phyloP scores from a whole-genome alignment of 2,113 vertebrate species.

The Lates calcarifer region DNA sequence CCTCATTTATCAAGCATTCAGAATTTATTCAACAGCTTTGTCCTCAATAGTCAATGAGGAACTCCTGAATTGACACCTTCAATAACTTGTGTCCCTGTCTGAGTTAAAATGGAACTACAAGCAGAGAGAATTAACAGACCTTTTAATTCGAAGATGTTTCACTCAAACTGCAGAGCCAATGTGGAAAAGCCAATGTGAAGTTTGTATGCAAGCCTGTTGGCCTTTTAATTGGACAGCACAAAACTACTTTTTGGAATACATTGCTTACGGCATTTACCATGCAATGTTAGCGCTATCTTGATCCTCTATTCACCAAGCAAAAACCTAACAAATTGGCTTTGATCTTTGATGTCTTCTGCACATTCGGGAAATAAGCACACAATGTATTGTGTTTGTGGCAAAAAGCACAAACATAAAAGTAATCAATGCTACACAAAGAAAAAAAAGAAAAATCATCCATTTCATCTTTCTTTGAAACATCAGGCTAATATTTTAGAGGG shows the following conservation, averaged over 20 bases:
- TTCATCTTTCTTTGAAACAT: background rate
- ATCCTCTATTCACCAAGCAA: constrained; percentile 23
- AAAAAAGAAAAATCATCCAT: background rate
- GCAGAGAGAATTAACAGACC: constrained; percentile 26
- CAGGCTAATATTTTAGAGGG: background rate
- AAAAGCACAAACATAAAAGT: background rate
- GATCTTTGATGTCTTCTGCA: constrained; percentile 11
- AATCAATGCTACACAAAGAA: background rate
- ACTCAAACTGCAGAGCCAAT: constrained; percentile 15
- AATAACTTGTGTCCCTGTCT: background rate
- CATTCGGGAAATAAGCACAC: background rate
- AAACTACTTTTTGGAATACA: constrained; percentile 17
- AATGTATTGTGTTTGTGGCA: background rate
- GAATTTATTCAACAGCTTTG: constrained; percentile 14
- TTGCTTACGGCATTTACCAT: background rate
- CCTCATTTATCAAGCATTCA: constrained; percentile 24
- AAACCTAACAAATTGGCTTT: constrained; percentile 14
- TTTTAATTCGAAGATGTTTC: constrained; percentile 26
- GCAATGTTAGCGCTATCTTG: constrained; percentile 15
- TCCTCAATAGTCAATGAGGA: constrained; percentile 17
- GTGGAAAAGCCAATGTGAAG: constrained; percentile 27
- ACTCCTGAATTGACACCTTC: background rate
- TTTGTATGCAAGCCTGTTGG: constrained; percentile 39
- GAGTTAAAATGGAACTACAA: constrained; percentile 5
- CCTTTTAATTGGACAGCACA: constrained; percentile 4